Percentiles rank a stretch among this genome's conserved stretches.
Evolutionary conservation across 2,113 vertebrate species (phyloP).

Genomic region (Malaclemys terrapin): DNA sequence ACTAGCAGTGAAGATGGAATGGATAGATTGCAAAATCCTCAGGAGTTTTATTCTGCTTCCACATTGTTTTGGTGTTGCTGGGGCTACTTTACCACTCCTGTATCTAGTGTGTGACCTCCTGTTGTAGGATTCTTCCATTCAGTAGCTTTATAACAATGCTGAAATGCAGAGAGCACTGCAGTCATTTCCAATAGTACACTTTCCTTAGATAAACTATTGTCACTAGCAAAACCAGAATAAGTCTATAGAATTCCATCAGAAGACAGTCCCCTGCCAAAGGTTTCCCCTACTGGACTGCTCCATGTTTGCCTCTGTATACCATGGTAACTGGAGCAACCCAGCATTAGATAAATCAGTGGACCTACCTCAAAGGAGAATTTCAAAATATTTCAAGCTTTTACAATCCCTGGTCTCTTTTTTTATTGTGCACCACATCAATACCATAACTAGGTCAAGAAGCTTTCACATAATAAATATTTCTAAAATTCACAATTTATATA

Average conservation of each 20-base stretch:
- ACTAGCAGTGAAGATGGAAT: not conserved
- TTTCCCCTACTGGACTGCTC: not conserved
- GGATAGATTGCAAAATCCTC: not conserved
- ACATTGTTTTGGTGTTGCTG: not conserved
- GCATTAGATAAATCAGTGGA: not conserved
- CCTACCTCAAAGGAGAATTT: not conserved
- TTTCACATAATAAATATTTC: not conserved
- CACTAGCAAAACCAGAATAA: not conserved
- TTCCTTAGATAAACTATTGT: not conserved
- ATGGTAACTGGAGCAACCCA: not conserved
- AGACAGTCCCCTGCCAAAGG: not conserved
- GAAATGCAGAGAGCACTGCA: not conserved
- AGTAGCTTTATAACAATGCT: not conserved
- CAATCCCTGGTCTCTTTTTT: not conserved
- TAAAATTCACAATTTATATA: not conserved
- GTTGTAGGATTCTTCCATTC: not conserved
- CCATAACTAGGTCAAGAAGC: not conserved
- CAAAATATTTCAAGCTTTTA: not conserved
- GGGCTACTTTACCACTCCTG: too few species aligned
- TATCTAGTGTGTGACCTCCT: not conserved
- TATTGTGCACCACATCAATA: not conserved
- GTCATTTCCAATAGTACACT: not conserved
- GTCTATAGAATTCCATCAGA: not conserved
- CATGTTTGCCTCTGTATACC: not conserved
- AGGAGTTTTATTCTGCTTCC: not conserved